These are phyloP conservation scores for human (Homo sapiens) DNA, from an alignment of 2,113 vertebrate species.

Conservation along the genomic window DNA sequence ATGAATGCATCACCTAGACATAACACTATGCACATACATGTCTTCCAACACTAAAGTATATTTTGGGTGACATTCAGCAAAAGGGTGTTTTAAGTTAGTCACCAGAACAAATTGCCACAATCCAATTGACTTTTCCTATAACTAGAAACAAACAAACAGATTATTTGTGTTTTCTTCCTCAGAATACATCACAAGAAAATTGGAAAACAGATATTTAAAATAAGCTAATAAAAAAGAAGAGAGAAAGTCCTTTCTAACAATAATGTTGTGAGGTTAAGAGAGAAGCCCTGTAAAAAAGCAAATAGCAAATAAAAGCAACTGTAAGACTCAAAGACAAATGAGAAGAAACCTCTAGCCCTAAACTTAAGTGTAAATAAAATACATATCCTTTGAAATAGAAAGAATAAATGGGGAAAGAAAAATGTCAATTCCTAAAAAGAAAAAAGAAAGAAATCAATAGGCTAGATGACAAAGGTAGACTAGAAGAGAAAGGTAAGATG, in stretches of 20 bases:
- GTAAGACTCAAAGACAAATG: not conserved
- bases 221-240: not conserved
- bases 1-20: not conserved
- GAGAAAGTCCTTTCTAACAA: not conserved
- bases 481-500: not conserved
- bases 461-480: not conserved
- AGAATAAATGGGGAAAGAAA: not conserved
- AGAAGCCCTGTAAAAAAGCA: not conserved
- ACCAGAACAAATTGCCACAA: not conserved
- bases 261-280: not conserved
- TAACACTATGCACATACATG: not conserved
- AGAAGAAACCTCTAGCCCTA: not conserved
- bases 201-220: not conserved
- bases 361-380: not conserved
- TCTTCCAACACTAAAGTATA: not conserved
- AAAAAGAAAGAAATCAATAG: not conserved
- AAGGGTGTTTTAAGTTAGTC: not conserved
- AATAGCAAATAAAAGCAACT: conserved; percentile 7
- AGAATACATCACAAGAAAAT: not conserved
- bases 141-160: conserved; percentile 13
- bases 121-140: not conserved
- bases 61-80: not conserved
- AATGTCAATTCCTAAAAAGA: not conserved
- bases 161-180: not conserved
- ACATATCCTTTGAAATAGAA: not conserved